A percentile compares a stretch with the other conserved stretches of the same genome.
phyloP scores from a whole-genome alignment of 2,113 vertebrate species.

The Calidris pugnax region DNA sequence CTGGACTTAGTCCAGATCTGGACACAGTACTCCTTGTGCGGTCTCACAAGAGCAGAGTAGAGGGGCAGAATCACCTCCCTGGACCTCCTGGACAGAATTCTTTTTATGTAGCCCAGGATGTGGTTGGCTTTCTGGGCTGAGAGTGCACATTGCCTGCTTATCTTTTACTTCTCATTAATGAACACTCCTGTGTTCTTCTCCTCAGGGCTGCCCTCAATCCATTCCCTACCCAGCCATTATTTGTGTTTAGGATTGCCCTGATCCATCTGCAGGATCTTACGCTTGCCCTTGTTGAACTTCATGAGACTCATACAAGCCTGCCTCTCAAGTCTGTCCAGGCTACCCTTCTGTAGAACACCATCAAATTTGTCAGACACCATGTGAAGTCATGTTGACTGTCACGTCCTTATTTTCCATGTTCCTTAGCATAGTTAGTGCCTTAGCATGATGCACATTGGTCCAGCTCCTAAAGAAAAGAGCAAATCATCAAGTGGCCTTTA shows the following conservation, averaged over 20 bases:
- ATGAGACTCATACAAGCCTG: not conserved
- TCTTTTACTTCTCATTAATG: not conserved
- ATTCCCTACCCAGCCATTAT: not conserved
- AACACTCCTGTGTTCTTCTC: not conserved
- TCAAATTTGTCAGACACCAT: not conserved
- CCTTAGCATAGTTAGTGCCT: not conserved
- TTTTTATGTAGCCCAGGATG: not conserved
- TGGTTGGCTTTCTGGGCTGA: not conserved
- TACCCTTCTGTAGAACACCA: not conserved
- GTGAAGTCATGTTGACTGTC: not conserved
- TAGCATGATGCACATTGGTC: not conserved
- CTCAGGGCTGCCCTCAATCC: not conserved
- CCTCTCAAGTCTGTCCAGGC: not conserved
- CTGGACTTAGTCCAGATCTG: not conserved
- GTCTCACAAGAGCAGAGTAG: not conserved
- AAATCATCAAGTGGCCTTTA: not conserved
- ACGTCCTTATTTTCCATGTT: not conserved
- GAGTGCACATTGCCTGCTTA: not conserved
- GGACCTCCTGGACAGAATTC: not conserved
- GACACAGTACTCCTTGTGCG: not conserved
- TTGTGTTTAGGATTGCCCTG: not conserved
- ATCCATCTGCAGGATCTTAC: not conserved
- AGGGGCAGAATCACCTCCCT: not conserved
- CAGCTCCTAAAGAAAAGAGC: not conserved
- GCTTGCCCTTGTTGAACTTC: not conserved